Percentiles rank a stretch among this genome's conserved stretches.
Evolutionary conservation across 2,888 invertebrate species (phyloP).

Genomic region (Barypeithes pellucidus): DNA sequence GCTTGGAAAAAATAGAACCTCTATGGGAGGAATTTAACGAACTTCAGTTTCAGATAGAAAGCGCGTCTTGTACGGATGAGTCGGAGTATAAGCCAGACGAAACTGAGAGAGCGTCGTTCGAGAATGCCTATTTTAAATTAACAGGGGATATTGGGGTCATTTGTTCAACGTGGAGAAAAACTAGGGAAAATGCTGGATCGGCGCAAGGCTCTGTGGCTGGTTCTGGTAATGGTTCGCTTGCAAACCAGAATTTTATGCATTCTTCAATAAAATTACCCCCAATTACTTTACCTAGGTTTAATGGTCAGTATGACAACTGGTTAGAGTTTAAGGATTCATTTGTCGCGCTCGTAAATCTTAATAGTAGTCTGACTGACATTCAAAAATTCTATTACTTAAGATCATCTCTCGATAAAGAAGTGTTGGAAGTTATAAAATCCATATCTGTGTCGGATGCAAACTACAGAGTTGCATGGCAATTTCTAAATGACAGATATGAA

Average conservation of each 20-base stretch:
- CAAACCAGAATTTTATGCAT: not conserved
- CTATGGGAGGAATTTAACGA: slow-evolving; percentile 12
- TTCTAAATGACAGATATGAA: too few relatives aligned
- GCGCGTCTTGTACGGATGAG: not conserved
- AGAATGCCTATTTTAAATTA: slow-evolving; percentile 13
- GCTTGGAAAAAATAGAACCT: not conserved
- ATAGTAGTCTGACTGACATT: slow-evolving; percentile 8
- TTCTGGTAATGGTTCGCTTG: not conserved
- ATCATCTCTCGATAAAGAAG: too few relatives aligned
- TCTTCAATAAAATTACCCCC: slow-evolving; percentile 19
- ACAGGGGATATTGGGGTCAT: not conserved
- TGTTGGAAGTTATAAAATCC: too few relatives aligned
- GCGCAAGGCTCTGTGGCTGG: not conserved
- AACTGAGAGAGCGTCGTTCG: not conserved
- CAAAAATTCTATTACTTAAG: too few relatives aligned
- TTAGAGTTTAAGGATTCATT: slow-evolving; percentile 33
- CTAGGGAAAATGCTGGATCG: not conserved
- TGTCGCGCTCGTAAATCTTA: slow-evolving; percentile 9
- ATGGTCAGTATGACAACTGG: slow-evolving; percentile 31
- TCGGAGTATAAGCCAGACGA: not conserved
- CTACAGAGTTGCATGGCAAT: too few relatives aligned
- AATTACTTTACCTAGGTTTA: slow-evolving; percentile 18
- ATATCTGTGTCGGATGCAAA: too few relatives aligned
- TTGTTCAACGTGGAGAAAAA: not conserved
- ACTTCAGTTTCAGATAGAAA: slow-evolving; percentile 15